These are phyloP conservation scores for Hypsibius dujardini DNA, from an alignment of 1,140 invertebrate species.

Conservation along the genomic window DNA sequence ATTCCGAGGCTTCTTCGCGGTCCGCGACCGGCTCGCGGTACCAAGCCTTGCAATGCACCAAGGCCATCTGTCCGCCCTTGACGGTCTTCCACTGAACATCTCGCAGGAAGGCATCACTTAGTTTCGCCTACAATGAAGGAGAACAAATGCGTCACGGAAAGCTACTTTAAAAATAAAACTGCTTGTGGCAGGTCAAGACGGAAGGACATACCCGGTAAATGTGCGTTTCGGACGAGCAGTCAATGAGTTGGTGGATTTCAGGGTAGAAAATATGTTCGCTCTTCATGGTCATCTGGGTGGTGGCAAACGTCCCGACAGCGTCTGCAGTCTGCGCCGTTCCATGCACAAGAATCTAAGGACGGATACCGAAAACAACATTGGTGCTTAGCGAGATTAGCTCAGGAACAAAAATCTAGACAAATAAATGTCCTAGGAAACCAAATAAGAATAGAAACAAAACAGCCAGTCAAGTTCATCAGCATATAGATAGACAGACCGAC, in stretches of 20 bases:
- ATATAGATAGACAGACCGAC: constrained; percentile 22
- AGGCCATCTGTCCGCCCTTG: constrained; percentile 4
- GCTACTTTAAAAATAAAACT: background rate
- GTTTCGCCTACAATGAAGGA: constrained; percentile 2
- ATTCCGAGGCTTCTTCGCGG: background rate
- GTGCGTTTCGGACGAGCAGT: constrained; percentile 90
- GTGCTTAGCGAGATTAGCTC: background rate
- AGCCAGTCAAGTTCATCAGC: no score
- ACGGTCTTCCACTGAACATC: background rate
- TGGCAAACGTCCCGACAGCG: constrained; percentile 44
- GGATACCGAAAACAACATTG: constrained; percentile 46
- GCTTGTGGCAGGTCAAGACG: no score
- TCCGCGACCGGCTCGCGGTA: constrained; percentile 1
- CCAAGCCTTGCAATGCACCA: constrained; percentile 6
- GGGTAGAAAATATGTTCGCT: constrained; percentile 66
- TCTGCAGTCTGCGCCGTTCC: constrained; percentile 45
- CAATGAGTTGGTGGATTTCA: constrained; percentile 60
- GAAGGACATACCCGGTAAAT: constrained; percentile 69
- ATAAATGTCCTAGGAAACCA: no score
- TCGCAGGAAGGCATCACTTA: background rate
- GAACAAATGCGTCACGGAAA: background rate
- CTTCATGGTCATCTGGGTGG: constrained; percentile 37
- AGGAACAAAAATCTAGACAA: no score
- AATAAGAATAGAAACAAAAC: no score
- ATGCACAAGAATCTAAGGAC: constrained; percentile 58